These are phyloP conservation scores for Mustela lutreola DNA, from an alignment of 2,113 vertebrate genomes.

Conservation along the genomic window DNA sequence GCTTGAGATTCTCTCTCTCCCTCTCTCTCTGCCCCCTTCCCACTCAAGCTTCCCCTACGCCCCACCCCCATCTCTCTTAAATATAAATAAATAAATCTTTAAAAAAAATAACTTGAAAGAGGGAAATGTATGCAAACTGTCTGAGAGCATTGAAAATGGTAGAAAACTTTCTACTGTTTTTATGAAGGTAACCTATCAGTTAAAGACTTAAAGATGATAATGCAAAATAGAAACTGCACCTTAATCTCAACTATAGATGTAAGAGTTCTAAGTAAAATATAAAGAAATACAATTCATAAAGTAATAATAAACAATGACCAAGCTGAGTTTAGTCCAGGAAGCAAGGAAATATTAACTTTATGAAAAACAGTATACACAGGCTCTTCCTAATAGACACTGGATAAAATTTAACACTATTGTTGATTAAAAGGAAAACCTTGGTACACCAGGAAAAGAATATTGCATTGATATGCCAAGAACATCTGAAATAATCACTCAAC, in stretches of 20 bases:
- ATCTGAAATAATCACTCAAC: not conserved
- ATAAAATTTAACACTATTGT: conserved; percentile 2
- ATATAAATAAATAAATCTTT: not conserved
- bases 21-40: not conserved
- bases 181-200: not conserved
- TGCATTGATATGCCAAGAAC: not conserved
- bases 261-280: conserved; percentile 10
- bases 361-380: not conserved
- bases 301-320: not conserved
- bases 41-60: not conserved
- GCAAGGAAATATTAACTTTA: not conserved
- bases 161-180: not conserved
- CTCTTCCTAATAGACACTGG: not conserved
- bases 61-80: not conserved
- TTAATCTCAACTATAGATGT: not conserved
- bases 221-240: not conserved
- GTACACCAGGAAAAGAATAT: not conserved
- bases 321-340: not conserved
- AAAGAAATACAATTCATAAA: not conserved
- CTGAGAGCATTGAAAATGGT: not conserved
- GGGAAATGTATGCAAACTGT: not conserved
- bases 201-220: not conserved
- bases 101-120: not conserved
- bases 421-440: not conserved
- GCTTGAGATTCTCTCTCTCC: not conserved